Evolutionary conservation across 2,113 vertebrate species (phyloP).

Genomic region (Chaetodon auriga): DNA sequence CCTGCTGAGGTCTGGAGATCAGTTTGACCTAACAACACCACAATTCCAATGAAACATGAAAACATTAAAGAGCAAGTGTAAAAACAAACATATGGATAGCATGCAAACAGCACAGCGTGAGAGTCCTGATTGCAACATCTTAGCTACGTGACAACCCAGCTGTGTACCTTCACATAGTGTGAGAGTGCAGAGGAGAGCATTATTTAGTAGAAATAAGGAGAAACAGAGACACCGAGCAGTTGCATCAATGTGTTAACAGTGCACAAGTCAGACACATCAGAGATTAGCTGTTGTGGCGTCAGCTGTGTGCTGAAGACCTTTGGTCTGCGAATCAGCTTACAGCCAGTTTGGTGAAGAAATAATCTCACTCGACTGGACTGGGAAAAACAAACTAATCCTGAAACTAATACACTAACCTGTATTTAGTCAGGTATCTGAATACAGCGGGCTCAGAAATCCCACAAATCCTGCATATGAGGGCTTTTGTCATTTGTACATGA

Average conservation of each 20-base stretch:
- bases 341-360: constrained; percentile 23
- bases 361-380: constrained; percentile 41
- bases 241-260: constrained; percentile 39
- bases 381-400: constrained; percentile 41
- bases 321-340: constrained; percentile 77
- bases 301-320: constrained; percentile 76
- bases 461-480: neutral
- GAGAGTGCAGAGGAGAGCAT: constrained; percentile 3
- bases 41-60: neutral
- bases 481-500: neutral
- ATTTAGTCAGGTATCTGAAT: neutral
- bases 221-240: constrained; percentile 6
- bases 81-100: constrained; percentile 38
- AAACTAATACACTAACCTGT: constrained; percentile 20
- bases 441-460: neutral
- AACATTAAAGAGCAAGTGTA: constrained; percentile 10
- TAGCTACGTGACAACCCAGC: constrained; percentile 18
- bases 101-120: neutral
- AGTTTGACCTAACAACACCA: constrained; percentile 25
- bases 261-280: constrained; percentile 49
- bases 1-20: constrained; percentile 14
- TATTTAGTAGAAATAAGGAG: constrained; percentile 11
- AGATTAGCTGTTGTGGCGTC: constrained; percentile 75
- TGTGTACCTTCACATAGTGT: constrained; percentile 19
- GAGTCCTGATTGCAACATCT: neutral